phyloP scores from a whole-genome alignment of 2,888 invertebrate genomes.

The Drosophila tanythrix region DNA sequence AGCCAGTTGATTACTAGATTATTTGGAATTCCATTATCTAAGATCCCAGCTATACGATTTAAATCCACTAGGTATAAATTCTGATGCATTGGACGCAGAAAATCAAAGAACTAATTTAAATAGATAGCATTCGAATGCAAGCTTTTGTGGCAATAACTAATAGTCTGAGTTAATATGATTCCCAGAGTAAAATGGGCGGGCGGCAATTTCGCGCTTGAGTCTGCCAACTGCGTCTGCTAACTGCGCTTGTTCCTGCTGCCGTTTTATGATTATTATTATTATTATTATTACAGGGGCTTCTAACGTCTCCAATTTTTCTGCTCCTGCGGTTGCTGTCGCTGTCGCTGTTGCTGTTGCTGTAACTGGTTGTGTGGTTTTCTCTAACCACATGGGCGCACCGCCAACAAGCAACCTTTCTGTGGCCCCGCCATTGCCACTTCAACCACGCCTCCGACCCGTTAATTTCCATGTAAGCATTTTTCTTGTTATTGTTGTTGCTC shows the following conservation, averaged over 20 bases:
- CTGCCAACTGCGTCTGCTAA: slow-evolving; percentile 34
- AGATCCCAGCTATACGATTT: background rate
- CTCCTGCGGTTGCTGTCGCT: slow-evolving; percentile 3
- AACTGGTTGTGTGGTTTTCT: background rate
- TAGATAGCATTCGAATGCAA: background rate
- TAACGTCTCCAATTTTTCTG: slow-evolving; percentile 1
- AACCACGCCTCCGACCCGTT: slow-evolving; percentile 17
- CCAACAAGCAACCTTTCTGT: slow-evolving; percentile 36
- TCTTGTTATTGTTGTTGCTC: slow-evolving; percentile 55
- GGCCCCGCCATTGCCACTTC: background rate
- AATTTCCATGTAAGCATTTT: slow-evolving; percentile 71
- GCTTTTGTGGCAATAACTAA: too few relatives aligned
- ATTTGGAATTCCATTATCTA: background rate
- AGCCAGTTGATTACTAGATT: background rate
- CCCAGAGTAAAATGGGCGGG: slow-evolving; percentile 27
- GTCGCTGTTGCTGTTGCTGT: background rate
- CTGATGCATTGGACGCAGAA: background rate
- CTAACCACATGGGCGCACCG: slow-evolving; percentile 54
- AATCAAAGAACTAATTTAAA: background rate
- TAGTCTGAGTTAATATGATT: background rate
- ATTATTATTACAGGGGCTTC: slow-evolving; percentile 15
- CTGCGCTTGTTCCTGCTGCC: slow-evolving; percentile 49
- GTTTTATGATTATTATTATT: slow-evolving; percentile 64
- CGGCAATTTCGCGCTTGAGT: slow-evolving; percentile 42
- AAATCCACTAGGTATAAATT: background rate